Conservation (phyloP, 2,113 vertebrate genomes). For the Leuciscus idus region DNA sequence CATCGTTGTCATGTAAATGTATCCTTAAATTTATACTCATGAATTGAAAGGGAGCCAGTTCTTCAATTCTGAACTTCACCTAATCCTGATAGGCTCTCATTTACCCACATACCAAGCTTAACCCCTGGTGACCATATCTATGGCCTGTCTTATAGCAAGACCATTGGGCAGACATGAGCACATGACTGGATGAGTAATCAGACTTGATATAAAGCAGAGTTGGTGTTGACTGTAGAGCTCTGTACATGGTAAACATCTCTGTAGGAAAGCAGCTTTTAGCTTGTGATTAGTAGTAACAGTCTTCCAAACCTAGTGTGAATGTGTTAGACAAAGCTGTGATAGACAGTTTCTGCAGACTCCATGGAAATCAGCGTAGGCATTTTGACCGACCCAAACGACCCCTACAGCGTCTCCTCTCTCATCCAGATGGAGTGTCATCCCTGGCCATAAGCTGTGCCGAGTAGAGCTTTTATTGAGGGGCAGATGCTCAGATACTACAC, state of each 20-base stretch:
- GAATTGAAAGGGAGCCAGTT: not conserved
- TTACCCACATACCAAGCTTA: not conserved
- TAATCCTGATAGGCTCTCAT: not conserved
- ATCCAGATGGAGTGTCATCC: slow-evolving; percentile 65
- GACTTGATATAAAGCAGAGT: not conserved
- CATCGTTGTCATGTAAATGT: too few relatives aligned
- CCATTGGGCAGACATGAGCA: not conserved
- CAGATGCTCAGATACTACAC: slow-evolving; percentile 61
- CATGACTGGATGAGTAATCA: slow-evolving; percentile 8
- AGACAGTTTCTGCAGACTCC: slow-evolving; percentile 9
- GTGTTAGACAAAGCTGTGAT: slow-evolving; percentile 38
- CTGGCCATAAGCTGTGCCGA: slow-evolving; percentile 62
- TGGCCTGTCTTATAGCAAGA: not conserved
- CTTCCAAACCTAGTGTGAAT: slow-evolving; percentile 40
- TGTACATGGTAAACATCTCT: slow-evolving; percentile 3
- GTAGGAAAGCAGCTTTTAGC: not conserved
- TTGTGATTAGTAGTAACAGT: slow-evolving; percentile 45
- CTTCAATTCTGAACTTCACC: not conserved
- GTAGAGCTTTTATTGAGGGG: slow-evolving; percentile 59
- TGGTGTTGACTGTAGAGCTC: not conserved
- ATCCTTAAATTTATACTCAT: not conserved
- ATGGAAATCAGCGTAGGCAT: slow-evolving; percentile 49
- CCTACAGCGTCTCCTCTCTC: slow-evolving; percentile 18
- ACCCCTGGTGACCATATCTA: not conserved
- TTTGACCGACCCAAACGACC: slow-evolving; percentile 12